Percentiles rank a stretch among this genome's conserved stretches.
Conservation (phyloP, 2,113 vertebrate species). For the Urocitellus parryii region DNA sequence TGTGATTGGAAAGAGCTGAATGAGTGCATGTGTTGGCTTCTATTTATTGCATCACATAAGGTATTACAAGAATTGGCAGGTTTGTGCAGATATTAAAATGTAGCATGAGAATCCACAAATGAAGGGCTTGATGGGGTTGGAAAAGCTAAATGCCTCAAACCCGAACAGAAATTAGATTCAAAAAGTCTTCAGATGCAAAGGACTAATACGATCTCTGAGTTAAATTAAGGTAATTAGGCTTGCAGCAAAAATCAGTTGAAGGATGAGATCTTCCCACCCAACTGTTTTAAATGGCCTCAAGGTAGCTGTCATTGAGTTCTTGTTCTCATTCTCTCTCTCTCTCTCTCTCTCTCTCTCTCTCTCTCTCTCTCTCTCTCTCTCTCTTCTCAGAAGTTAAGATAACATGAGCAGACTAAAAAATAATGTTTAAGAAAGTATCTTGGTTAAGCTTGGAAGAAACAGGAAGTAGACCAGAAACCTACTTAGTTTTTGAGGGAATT, state of each 20-base stretch:
- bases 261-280: background rate
- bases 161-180: background rate
- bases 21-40: constrained; percentile 49
- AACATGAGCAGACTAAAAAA: background rate
- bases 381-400: background rate
- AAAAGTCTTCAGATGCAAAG: constrained; percentile 20
- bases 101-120: background rate
- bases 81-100: constrained; percentile 22
- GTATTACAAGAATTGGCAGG: constrained; percentile 13
- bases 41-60: constrained; percentile 39
- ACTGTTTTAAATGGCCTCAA: background rate
- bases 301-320: background rate
- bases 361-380: too few relatives aligned
- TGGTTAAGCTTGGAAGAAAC: background rate
- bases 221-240: background rate
- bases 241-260: background rate
- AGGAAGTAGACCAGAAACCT: background rate
- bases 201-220: background rate
- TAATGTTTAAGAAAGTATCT: background rate
- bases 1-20: constrained; percentile 36
- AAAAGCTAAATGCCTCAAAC: constrained; percentile 39
- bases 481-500: background rate
- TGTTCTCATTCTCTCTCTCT: too few relatives aligned
- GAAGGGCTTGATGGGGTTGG: background rate
- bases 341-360: too few relatives aligned